Evolutionary conservation across 2,888 invertebrate genomes (phyloP).

Genomic region (Ormyrus rosae): DNA sequence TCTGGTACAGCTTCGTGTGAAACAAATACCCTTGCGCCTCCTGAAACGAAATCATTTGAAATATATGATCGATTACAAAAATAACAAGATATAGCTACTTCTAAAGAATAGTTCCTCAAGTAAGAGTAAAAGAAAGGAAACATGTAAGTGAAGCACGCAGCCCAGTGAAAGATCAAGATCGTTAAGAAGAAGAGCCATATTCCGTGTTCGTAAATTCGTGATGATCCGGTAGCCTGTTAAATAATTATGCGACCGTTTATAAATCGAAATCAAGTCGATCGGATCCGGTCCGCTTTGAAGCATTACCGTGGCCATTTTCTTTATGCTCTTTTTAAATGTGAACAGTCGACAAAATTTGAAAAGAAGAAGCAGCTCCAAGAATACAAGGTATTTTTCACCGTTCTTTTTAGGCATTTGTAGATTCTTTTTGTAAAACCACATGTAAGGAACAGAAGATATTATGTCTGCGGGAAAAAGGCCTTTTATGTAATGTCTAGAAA

Average conservation of each 20-base stretch:
- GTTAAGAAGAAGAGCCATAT: conserved; percentile 66
- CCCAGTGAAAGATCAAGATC: conserved; percentile 67
- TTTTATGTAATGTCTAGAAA: conserved; percentile 69
- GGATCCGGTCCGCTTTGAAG: not conserved
- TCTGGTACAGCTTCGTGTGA: conserved; percentile 54
- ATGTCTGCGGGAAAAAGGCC: conserved; percentile 71
- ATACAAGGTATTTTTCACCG: conserved; percentile 58
- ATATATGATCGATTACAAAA: not conserved
- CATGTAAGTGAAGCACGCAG: conserved; percentile 65
- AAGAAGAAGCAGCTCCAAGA: conserved; percentile 65
- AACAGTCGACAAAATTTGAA: conserved; percentile 64
- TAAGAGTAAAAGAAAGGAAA: conserved; percentile 65
- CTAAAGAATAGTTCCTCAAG: conserved; percentile 55
- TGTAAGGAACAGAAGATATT: conserved; percentile 69
- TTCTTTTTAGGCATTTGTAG: conserved; percentile 56
- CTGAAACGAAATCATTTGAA: conserved; percentile 50
- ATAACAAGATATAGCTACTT: conserved; percentile 57
- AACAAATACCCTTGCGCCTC: conserved; percentile 61
- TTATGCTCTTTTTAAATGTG: conserved; percentile 63
- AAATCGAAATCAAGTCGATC: not conserved
- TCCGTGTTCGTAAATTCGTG: conserved; percentile 59
- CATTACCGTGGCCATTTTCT: conserved; percentile 62
- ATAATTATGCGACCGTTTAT: not conserved
- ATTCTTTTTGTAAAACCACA: conserved; percentile 61
- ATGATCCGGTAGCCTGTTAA: conserved; percentile 61